Evolutionary conservation across 1,140 invertebrate species (phyloP).

Genomic region (Papilio machaon): DNA sequence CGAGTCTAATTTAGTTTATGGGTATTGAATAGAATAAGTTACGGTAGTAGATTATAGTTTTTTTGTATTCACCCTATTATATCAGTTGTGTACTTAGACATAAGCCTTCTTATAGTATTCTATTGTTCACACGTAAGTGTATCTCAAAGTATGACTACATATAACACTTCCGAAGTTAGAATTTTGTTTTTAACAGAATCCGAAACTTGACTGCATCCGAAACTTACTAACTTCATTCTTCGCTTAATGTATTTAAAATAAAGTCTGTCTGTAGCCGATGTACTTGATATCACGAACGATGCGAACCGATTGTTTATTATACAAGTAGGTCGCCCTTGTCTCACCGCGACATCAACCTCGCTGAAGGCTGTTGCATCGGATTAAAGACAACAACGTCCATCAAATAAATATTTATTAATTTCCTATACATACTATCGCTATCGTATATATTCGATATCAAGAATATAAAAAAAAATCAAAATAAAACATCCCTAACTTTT

Average conservation of each 20-base stretch:
- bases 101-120: too few species aligned
- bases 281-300: not conserved
- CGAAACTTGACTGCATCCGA: too few species aligned
- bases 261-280: not conserved
- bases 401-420: not conserved
- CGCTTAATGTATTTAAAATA: not conserved
- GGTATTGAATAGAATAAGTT: too few species aligned
- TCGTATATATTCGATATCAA: not conserved
- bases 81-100: too few species aligned
- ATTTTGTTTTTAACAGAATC: too few species aligned
- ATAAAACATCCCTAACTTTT: not conserved
- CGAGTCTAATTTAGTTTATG: too few species aligned
- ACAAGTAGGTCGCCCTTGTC: constrained; percentile 13
- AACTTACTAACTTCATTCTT: too few species aligned
- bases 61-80: too few species aligned
- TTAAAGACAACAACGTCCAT: not conserved
- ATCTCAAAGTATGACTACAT: too few species aligned
- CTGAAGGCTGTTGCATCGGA: not conserved
- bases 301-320: not conserved
- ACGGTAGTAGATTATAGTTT: too few species aligned
- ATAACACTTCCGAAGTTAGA: too few species aligned
- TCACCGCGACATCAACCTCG: constrained; percentile 10
- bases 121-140: too few species aligned
- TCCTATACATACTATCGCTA: not conserved
- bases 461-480: not conserved